These are phyloP conservation scores for Lordiphosa clarofinis DNA, from an alignment of 1,140 invertebrate species.

Conservation along the genomic window DNA sequence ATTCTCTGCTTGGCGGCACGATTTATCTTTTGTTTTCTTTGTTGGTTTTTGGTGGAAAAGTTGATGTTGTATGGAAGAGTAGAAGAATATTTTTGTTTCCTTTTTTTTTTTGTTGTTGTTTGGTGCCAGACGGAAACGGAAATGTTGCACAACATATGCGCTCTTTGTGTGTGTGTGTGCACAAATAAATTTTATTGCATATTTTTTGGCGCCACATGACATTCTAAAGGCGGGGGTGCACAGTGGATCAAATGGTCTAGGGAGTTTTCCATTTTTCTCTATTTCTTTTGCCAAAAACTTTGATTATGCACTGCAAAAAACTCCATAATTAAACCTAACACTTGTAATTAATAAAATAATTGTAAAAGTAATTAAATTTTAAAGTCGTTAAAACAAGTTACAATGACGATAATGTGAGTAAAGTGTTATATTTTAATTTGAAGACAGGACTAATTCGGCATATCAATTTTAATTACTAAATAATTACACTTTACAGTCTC, in stretches of 20 bases:
- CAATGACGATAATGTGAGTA: no score
- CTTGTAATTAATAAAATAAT: constrained; percentile 4
- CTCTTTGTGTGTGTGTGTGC: constrained; percentile 8
- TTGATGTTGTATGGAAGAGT: constrained; percentile 21
- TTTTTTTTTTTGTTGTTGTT: constrained; percentile 16
- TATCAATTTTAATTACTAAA: no score
- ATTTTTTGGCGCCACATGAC: constrained; percentile 70
- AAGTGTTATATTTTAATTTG: no score
- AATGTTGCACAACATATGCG: constrained; percentile 76
- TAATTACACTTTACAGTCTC: no score
- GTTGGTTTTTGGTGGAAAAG: constrained; percentile 36
- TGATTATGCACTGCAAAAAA: no score
- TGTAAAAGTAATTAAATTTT: constrained; percentile 27
- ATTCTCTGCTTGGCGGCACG: constrained; percentile 20
- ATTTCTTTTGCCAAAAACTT: no score
- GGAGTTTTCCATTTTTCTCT: no score
- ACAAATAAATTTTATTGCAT: constrained; percentile 74
- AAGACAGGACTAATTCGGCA: no score
- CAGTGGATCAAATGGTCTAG: no score
- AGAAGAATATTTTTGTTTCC: constrained; percentile 1
- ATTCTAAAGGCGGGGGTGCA: not conserved
- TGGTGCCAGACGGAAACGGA: constrained; percentile 59
- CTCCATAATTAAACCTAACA: no score
- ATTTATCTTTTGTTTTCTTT: constrained; percentile 47
- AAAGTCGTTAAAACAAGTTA: no score